phyloP scores from a whole-genome alignment of 1,140 invertebrate species.

The Dysdera silvatica region DNA sequence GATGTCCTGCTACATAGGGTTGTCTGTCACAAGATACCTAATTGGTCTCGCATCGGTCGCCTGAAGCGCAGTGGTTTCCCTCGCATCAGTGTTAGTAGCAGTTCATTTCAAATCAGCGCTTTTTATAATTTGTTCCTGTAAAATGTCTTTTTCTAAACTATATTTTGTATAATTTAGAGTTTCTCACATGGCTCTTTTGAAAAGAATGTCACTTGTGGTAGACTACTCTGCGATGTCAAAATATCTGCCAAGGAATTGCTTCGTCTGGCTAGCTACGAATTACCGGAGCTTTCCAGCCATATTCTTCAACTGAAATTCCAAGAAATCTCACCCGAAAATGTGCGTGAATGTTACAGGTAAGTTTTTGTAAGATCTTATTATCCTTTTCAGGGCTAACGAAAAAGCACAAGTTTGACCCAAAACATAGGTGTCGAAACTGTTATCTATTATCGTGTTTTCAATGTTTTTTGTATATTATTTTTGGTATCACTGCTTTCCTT shows the following conservation, averaged over 20 bases:
- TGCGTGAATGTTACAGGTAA: slow-evolving; percentile 3
- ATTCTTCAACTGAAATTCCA: slow-evolving; percentile 43
- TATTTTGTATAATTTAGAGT: slow-evolving; percentile 32
- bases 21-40: slow-evolving; percentile 60
- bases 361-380: too few species aligned
- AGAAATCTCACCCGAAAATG: slow-evolving; percentile 32
- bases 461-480: too few species aligned
- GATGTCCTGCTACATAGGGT: slow-evolving; percentile 80
- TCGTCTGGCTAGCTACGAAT: slow-evolving; percentile 79
- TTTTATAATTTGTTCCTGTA: background rate
- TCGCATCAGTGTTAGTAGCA: slow-evolving; percentile 42
- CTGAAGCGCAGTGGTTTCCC: slow-evolving; percentile 60
- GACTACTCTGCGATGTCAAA: slow-evolving; percentile 88
- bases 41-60: slow-evolving; percentile 85
- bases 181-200: slow-evolving; percentile 43
- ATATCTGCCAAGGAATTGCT: slow-evolving; percentile 89
- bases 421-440: too few species aligned
- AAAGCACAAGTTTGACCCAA: too few species aligned
- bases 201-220: slow-evolving; percentile 58
- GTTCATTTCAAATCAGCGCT: background rate
- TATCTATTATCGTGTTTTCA: slow-evolving; percentile 39
- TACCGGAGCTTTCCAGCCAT: slow-evolving; percentile 68
- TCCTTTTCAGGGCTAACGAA: too few species aligned
- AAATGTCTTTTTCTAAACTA: background rate
- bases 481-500: too few species aligned